Percentiles rank a stretch among this genome's conserved stretches.
phyloP scores from a whole-genome alignment of 1,140 invertebrate species.

The Aricia agestis region DNA sequence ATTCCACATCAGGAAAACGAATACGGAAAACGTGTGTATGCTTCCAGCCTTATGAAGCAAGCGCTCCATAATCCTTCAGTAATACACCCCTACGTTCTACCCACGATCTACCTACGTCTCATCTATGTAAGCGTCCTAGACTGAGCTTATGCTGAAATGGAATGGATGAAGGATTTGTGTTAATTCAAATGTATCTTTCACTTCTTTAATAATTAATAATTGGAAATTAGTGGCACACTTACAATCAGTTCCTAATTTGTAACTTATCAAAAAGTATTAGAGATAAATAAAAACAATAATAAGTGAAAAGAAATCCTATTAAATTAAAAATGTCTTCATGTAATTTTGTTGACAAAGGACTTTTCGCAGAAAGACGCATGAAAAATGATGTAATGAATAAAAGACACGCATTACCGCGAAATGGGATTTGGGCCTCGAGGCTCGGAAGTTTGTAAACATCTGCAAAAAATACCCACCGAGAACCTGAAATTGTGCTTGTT shows the following conservation, averaged over 20 bases:
- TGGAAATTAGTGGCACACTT: too few species aligned
- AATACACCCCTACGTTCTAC: background rate
- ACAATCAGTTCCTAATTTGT: too few species aligned
- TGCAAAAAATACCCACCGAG: background rate
- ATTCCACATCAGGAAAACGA: too few species aligned
- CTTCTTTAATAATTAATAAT: too few species aligned
- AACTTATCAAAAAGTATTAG: too few species aligned
- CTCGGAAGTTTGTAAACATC: background rate
- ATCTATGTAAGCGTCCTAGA: background rate
- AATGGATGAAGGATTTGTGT: background rate
- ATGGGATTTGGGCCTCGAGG: background rate
- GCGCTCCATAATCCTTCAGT: background rate
- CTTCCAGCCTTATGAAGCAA: background rate
- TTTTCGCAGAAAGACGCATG: background rate
- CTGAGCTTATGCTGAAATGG: background rate
- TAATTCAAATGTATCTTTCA: too few species aligned
- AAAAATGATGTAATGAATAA: slow-evolving; percentile 1
- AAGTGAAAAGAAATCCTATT: background rate
- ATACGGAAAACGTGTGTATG: too few species aligned
- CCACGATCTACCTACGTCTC: background rate
- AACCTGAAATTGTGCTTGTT: background rate
- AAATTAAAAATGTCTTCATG: background rate
- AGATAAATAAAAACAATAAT: background rate
- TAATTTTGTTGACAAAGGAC: background rate
- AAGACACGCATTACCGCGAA: slow-evolving; percentile 2